These are phyloP conservation scores for Dioctria linearis DNA, from an alignment of 2,888 invertebrate genomes.

Conservation along the genomic window DNA sequence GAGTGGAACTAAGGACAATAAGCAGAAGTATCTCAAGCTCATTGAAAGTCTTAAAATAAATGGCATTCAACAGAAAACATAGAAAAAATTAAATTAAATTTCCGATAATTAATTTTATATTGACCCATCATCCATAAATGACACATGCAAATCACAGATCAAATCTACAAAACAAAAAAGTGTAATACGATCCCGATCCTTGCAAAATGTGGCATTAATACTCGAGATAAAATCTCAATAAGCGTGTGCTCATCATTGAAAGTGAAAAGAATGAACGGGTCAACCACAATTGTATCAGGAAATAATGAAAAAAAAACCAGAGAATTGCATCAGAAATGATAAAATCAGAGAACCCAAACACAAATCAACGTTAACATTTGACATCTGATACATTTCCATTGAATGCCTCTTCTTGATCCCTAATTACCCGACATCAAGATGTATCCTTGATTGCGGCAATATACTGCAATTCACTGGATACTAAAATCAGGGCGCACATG, in stretches of 20 bases:
- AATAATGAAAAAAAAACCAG: neutral
- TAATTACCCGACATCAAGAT: constrained; percentile 42
- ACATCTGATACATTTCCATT: constrained; percentile 51
- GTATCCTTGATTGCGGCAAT: neutral
- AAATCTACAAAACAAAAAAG: neutral
- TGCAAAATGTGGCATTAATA: neutral
- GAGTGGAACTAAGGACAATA: too few relatives aligned
- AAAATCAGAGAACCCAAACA: constrained; percentile 9
- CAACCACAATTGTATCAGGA: constrained; percentile 3
- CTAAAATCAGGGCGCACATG: neutral
- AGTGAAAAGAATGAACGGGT: constrained; percentile 14
- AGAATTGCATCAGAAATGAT: constrained; percentile 10
- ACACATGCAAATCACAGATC: neutral
- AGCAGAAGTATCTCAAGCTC: too few relatives aligned
- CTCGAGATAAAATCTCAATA: constrained; percentile 39
- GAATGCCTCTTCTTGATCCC: constrained; percentile 14
- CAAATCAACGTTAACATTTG: constrained; percentile 48
- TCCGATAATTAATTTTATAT: too few relatives aligned
- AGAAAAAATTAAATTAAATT: too few relatives aligned
- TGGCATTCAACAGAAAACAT: too few relatives aligned
- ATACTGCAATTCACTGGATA: too few relatives aligned
- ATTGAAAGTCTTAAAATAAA: too few relatives aligned
- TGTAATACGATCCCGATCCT: constrained; percentile 26
- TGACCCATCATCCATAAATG: too few relatives aligned
- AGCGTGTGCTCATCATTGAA: constrained; percentile 26